Percentiles rank a stretch among this genome's conserved stretches.
These are phyloP conservation scores for Calameuta pallipes DNA, from an alignment of 2,888 invertebrate genomes.

Conservation along the genomic window DNA sequence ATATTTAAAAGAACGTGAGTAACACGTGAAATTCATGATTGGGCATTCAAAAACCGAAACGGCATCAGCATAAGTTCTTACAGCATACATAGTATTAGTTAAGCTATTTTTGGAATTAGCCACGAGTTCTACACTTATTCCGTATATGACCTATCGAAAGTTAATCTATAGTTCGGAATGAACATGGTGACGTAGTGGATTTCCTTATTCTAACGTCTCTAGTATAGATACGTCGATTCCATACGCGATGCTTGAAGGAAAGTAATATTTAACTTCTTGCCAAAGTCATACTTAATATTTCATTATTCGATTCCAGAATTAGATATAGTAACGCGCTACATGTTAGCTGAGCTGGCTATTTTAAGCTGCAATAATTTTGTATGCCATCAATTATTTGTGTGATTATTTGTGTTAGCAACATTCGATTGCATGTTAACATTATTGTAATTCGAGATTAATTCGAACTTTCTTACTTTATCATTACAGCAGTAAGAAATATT, in stretches of 20 bases:
- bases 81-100: not conserved
- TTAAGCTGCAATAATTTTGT: not conserved
- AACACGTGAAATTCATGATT: not conserved
- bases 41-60: not conserved
- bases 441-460: not conserved
- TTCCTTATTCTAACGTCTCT: not conserved
- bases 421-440: not conserved
- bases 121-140: not conserved
- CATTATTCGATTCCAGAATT: conserved; percentile 17
- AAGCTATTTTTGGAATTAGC: not conserved
- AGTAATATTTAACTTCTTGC: not conserved
- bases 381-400: not conserved
- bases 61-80: not conserved
- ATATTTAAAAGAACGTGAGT: not conserved
- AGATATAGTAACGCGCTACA: not conserved
- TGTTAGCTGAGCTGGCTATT: not conserved
- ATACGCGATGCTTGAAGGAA: not conserved
- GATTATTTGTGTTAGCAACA: not conserved
- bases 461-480: not conserved
- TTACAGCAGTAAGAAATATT: not conserved
- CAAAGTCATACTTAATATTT: conserved; percentile 15
- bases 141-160: not conserved
- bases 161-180: not conserved
- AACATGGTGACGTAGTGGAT: not conserved
- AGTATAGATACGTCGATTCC: not conserved